These are phyloP conservation scores for Camarhynchus parvulus DNA, from an alignment of 2,113 vertebrate genomes.

Conservation along the genomic window DNA sequence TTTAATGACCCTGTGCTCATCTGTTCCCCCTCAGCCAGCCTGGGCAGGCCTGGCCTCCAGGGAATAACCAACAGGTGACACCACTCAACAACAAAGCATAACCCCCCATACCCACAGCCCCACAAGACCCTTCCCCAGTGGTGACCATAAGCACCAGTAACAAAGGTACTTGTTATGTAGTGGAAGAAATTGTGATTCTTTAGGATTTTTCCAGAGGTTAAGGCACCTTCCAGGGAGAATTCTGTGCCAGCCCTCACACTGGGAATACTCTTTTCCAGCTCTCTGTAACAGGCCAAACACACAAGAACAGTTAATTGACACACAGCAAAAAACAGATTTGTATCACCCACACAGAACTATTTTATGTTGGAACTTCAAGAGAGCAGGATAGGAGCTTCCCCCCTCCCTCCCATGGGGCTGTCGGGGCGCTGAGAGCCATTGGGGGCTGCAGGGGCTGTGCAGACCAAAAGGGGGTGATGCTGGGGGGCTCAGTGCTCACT, in stretches of 20 bases:
- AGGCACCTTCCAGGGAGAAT: background rate
- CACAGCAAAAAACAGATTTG: background rate
- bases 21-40: slow-evolving; percentile 20
- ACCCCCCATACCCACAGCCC: background rate
- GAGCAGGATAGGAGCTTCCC: background rate
- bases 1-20: background rate
- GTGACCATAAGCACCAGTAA: background rate
- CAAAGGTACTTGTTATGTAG: background rate
- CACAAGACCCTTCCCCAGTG: background rate
- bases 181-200: background rate
- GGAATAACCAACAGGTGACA: background rate
- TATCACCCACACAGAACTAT: background rate
- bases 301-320: background rate
- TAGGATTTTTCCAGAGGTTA: background rate
- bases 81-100: background rate
- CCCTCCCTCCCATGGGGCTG: background rate
- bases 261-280: background rate
- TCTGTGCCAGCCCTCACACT: accelerated
- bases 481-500: background rate
- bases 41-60: background rate
- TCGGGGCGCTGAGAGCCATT: background rate
- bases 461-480: background rate
- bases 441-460: background rate
- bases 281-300: background rate
- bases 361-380: background rate